Evolutionary conservation across 1,140 invertebrate species (phyloP).

Genomic region (Drosophila nikananu): DNA sequence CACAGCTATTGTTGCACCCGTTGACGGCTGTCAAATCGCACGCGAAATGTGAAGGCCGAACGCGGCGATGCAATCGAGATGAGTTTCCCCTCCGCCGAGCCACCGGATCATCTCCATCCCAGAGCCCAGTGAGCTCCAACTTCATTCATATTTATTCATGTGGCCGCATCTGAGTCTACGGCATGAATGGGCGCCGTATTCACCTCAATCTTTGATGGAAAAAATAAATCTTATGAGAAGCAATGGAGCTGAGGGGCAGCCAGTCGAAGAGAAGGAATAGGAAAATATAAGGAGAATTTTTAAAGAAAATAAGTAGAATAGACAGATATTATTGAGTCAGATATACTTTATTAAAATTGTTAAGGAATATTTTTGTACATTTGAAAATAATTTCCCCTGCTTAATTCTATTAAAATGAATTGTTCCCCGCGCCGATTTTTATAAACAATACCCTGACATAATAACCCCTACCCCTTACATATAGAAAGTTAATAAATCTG

Average conservation of each 20-base stretch:
- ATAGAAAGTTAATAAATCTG: conserved; percentile 11
- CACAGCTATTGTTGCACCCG: conserved; percentile 56
- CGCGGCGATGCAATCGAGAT: conserved; percentile 47
- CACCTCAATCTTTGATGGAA: conserved; percentile 37
- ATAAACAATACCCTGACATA: background rate
- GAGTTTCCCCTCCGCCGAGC: conserved; percentile 6
- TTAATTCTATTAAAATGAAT: background rate
- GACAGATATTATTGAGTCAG: no score
- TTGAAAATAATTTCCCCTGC: background rate
- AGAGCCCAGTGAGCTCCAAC: conserved; percentile 19
- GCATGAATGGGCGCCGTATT: conserved; percentile 43
- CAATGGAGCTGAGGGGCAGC: conserved; percentile 9
- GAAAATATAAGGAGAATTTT: background rate
- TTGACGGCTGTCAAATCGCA: conserved; percentile 54
- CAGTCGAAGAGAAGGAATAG: background rate
- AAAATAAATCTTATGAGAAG: conserved; percentile 39
- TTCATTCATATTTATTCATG: conserved; percentile 62
- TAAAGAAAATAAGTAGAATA: background rate
- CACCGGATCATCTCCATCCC: conserved; percentile 6
- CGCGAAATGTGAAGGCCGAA: conserved; percentile 77
- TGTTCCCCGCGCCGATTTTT: background rate
- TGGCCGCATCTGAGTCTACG: conserved; percentile 25
- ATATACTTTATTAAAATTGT: no score
- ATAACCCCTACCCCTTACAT: background rate
- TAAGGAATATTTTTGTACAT: no score